Evolutionary conservation across 35 echinoderm and acorn worm genomes (phyloP).

Genomic region (Lytechinus pictus): DNA sequence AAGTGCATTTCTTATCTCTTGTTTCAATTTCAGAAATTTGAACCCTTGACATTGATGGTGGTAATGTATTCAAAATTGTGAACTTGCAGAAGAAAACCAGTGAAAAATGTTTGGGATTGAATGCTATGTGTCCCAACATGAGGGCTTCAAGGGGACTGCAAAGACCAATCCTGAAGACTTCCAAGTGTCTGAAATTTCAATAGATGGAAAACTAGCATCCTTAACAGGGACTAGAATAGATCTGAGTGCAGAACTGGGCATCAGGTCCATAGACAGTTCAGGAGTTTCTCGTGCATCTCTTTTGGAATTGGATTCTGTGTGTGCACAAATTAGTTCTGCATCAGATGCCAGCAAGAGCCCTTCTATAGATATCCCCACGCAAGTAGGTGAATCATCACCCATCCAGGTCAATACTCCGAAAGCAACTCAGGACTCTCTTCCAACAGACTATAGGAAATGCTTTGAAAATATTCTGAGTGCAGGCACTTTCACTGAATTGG

Average conservation of each 20-base stretch:
- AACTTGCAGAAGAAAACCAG: background rate
- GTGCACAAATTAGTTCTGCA: background rate
- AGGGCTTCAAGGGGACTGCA: slow-evolving; percentile 37
- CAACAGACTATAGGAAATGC: background rate
- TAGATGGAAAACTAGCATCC: slow-evolving; percentile 45
- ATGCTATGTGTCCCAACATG: slow-evolving; percentile 55
- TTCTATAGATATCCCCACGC: background rate
- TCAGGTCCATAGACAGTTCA: background rate
- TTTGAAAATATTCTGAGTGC: background rate
- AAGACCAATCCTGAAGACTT: slow-evolving; percentile 63
- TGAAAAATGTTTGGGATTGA: slow-evolving; percentile 75
- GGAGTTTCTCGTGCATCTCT: background rate
- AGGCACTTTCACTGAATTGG: background rate
- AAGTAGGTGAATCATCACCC: background rate
- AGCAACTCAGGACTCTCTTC: background rate
- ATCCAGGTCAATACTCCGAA: background rate
- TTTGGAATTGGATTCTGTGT: background rate
- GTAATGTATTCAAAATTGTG: background rate
- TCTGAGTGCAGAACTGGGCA: background rate
- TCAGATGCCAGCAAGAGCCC: background rate
- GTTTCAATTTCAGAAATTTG: background rate
- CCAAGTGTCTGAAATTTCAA: slow-evolving; percentile 64
- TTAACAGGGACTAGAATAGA: background rate
- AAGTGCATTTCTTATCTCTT: background rate
- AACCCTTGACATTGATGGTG: background rate